Conservation (phyloP, 2,113 vertebrate species). For the Nothobranchius furzeri region DNA sequence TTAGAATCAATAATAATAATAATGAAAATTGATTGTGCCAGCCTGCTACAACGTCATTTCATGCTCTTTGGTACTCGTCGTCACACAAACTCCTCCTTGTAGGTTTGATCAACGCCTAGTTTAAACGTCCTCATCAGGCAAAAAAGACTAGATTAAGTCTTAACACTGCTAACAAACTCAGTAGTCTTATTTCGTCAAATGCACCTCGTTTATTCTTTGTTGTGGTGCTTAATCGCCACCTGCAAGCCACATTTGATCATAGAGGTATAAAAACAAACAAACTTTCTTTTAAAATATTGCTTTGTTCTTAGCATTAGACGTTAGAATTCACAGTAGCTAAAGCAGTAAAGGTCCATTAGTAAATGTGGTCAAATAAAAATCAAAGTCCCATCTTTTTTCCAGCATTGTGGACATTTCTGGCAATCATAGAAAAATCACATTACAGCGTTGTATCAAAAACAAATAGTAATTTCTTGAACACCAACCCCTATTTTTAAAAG, state of each 20-base stretch:
- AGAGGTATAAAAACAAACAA: neutral
- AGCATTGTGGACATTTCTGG: constrained; percentile 51
- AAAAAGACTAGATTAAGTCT: neutral
- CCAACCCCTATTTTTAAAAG: constrained; percentile 35
- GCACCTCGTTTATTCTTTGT: neutral
- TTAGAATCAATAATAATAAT: neutral
- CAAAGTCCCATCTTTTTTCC: constrained; percentile 25
- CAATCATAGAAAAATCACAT: constrained; percentile 12
- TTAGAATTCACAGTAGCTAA: constrained; percentile 46
- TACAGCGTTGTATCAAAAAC: neutral
- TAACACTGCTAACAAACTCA: constrained; percentile 4
- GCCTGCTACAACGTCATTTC: constrained; percentile 11
- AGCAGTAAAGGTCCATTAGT: constrained; percentile 9
- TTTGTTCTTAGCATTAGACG: constrained; percentile 17
- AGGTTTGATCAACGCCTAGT: constrained; percentile 7
- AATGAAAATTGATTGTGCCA: constrained; percentile 25
- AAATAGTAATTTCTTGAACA: constrained; percentile 28
- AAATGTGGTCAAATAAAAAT: constrained; percentile 34
- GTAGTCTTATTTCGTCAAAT: constrained; percentile 15
- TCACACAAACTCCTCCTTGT: neutral
- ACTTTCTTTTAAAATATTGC: constrained; percentile 1
- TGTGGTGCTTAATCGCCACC: neutral
- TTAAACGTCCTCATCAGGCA: neutral
- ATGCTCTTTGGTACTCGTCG: constrained; percentile 2
- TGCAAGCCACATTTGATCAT: constrained; percentile 16